Conservation (phyloP, 2,888 invertebrate genomes). For the Pollenia amentaria region DNA sequence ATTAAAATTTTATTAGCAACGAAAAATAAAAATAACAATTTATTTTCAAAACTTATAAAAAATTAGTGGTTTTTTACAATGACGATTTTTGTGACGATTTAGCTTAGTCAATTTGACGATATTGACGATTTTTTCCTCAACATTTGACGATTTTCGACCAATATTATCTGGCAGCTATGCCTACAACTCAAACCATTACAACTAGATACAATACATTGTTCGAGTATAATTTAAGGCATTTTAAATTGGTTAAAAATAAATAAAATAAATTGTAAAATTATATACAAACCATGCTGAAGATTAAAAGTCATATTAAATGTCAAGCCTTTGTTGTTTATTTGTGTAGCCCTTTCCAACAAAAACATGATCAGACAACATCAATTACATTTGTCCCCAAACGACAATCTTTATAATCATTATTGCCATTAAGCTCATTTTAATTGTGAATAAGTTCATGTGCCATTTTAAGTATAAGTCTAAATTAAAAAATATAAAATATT, state of each 20-base stretch:
- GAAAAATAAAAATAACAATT: too few species aligned
- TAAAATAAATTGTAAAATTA: not conserved
- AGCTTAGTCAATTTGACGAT: too few species aligned
- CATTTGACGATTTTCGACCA: too few species aligned
- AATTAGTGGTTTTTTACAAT: too few species aligned
- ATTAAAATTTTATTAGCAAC: too few species aligned
- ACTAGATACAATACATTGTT: not conserved
- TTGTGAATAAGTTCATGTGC: not conserved
- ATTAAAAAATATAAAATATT: not conserved
- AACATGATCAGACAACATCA: conserved; percentile 22
- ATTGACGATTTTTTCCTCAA: too few species aligned
- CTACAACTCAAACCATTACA: conserved; percentile 2
- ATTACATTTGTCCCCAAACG: conserved; percentile 9
- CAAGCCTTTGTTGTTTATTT: not conserved
- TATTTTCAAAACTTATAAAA: too few species aligned
- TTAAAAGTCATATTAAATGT: not conserved
- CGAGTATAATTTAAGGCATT: too few species aligned
- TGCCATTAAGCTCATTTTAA: not conserved
- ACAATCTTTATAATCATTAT: conserved; percentile 4
- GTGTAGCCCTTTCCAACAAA: conserved; percentile 1
- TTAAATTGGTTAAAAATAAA: not conserved
- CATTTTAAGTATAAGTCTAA: too few species aligned
- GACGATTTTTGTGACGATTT: too few species aligned
- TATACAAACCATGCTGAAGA: not conserved
- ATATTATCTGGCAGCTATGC: too few species aligned